Conservation (phyloP, 64 coral and sea anemone species). For the Orbicella faveolata region DNA sequence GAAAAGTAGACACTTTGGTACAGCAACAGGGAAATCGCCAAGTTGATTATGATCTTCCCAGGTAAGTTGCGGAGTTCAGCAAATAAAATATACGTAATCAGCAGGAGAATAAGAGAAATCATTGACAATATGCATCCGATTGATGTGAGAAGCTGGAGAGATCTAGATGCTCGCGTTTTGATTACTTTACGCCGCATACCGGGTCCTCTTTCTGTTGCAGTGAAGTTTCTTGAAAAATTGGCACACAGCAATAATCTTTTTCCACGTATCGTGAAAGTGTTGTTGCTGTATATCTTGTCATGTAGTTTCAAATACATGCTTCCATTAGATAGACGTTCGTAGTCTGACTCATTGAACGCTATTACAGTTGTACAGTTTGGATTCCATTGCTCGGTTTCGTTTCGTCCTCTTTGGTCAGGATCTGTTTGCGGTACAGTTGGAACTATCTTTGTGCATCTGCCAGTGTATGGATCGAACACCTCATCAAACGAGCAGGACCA, state of each 20-base stretch:
- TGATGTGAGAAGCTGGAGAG: not conserved
- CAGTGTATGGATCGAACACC: not conserved
- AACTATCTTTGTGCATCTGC: not conserved
- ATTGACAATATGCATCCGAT: not conserved
- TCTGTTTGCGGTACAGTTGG: too few species aligned
- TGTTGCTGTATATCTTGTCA: not conserved
- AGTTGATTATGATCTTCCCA: slow-evolving; percentile 7
- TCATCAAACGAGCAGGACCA: not conserved
- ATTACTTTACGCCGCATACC: not conserved
- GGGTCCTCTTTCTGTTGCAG: not conserved
- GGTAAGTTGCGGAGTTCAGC: slow-evolving; percentile 31
- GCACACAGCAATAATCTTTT: not conserved
- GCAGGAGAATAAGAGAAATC: not conserved
- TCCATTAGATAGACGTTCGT: not conserved
- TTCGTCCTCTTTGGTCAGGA: not conserved
- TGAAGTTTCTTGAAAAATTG: not conserved
- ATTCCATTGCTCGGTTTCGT: not conserved
- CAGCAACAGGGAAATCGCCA: slow-evolving; percentile 26
- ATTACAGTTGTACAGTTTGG: not conserved
- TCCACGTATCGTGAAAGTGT: not conserved
- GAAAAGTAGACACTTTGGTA: slow-evolving; percentile 24
- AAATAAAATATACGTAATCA: slow-evolving; percentile 1
- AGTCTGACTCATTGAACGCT: not conserved
- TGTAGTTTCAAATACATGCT: not conserved
- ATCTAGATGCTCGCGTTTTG: not conserved